These are phyloP conservation scores for Drosophila bipectinata DNA, from an alignment of 1,140 invertebrate genomes.

Conservation along the genomic window DNA sequence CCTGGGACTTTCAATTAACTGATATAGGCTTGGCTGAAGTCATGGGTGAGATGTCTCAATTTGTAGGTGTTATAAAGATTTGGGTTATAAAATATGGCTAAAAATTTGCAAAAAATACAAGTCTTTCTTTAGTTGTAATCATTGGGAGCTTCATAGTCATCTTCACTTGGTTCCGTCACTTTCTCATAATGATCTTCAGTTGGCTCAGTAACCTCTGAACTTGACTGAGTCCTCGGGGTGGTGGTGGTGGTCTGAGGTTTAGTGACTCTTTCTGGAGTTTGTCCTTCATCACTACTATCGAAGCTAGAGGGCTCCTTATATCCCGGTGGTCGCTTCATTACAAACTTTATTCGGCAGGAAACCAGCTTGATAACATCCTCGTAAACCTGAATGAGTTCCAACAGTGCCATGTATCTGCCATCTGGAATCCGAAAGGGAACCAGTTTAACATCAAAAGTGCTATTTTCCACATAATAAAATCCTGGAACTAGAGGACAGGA, in stretches of 20 bases:
- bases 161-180: background rate
- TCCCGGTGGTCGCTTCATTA: conserved; percentile 20
- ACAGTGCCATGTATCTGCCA: conserved; percentile 54
- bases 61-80: conserved; percentile 5
- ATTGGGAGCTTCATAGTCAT: background rate
- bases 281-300: conserved; percentile 11
- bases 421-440: conserved; percentile 44
- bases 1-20: conserved; percentile 28
- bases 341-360: conserved; percentile 50
- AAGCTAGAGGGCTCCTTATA: background rate
- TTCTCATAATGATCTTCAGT: background rate
- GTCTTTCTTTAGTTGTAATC: conserved; percentile 1
- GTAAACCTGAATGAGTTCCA: conserved; percentile 68
- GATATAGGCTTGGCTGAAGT: conserved; percentile 15
- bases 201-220: background rate
- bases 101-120: background rate
- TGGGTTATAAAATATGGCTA: background rate
- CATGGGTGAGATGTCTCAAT: conserved; percentile 35
- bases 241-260: background rate
- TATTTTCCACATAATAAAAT: conserved; percentile 49
- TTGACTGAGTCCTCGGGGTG: background rate
- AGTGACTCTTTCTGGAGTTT: background rate
- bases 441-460: conserved; percentile 18
- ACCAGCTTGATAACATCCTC: conserved; percentile 61
- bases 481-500: conserved; percentile 64